Percentiles rank a stretch among this genome's conserved stretches.
These are phyloP conservation scores for Altica lythri DNA, from an alignment of 2,888 invertebrate species.

Conservation along the genomic window DNA sequence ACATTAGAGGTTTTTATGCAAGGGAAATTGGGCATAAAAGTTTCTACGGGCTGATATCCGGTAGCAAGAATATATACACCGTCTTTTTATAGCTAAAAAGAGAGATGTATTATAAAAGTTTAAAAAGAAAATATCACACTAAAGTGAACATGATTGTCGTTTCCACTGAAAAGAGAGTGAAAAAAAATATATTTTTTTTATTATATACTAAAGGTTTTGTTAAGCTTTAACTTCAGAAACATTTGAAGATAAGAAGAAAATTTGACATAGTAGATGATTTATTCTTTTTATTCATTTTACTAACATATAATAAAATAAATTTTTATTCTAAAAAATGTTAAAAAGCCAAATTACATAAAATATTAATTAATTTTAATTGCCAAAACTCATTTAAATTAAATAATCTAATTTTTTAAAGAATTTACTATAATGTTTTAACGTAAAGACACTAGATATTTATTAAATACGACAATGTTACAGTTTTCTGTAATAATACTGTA, in stretches of 20 bases:
- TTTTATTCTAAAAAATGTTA: no score
- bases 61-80: slow-evolving; percentile 13
- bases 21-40: slow-evolving; percentile 20
- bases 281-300: no score
- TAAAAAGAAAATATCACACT: slow-evolving; percentile 15
- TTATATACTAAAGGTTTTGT: background rate
- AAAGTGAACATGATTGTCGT: slow-evolving; percentile 17
- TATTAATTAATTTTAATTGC: no score
- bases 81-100: slow-evolving; percentile 5
- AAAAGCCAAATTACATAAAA: no score
- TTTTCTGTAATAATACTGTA: no score
- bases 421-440: no score
- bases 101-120: slow-evolving; percentile 13
- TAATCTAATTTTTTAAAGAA: no score
- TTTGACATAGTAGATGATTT: no score
- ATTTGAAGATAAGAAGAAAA: background rate
- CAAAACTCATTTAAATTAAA: no score
- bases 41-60: slow-evolving; percentile 19
- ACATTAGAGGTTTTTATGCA: slow-evolving; percentile 14
- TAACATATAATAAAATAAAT: no score
- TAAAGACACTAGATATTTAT: no score
- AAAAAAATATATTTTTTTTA: slow-evolving; percentile 12
- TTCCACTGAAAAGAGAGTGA: background rate
- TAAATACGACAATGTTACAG: no score
- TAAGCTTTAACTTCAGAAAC: background rate